These are phyloP conservation scores for Cynocephalus volans DNA, from an alignment of 2,113 vertebrate genomes.

Conservation along the genomic window DNA sequence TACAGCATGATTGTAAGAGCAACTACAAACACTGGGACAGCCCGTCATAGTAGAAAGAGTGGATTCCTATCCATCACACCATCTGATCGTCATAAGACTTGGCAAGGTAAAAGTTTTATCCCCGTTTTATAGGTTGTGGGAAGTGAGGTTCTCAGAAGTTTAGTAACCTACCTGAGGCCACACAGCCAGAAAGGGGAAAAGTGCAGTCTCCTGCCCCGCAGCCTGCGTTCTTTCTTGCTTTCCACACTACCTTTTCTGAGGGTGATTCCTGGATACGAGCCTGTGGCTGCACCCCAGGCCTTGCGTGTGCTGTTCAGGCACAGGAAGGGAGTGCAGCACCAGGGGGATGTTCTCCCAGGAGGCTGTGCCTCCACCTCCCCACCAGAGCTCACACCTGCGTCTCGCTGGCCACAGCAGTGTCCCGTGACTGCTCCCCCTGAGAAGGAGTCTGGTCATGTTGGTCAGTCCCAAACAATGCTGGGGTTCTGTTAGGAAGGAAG, in stretches of 20 bases:
- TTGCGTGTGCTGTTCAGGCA: background rate
- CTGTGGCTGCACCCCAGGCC: background rate
- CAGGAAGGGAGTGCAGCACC: background rate
- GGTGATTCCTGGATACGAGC: background rate
- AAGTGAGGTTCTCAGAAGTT: background rate
- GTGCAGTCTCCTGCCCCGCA: too few relatives aligned
- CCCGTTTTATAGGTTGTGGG: background rate
- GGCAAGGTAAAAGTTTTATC: background rate
- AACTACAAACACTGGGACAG: accelerated
- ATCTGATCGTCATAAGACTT: background rate
- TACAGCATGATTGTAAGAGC: background rate
- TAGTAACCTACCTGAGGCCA: background rate
- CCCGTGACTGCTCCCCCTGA: too few relatives aligned
- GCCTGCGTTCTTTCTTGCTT: background rate
- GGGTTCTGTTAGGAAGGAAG: too few relatives aligned
- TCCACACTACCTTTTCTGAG: too few relatives aligned
- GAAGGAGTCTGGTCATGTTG: too few relatives aligned
- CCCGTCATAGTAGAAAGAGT: background rate
- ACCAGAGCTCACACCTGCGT: too few relatives aligned
- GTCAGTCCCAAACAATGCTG: too few relatives aligned
- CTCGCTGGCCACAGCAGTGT: too few relatives aligned
- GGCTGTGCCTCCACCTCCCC: too few relatives aligned
- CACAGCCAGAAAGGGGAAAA: background rate
- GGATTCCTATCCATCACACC: accelerated
- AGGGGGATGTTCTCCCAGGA: too few relatives aligned